Evolutionary conservation across 2,113 vertebrate genomes (phyloP).

Genomic region (Hassar affinis): DNA sequence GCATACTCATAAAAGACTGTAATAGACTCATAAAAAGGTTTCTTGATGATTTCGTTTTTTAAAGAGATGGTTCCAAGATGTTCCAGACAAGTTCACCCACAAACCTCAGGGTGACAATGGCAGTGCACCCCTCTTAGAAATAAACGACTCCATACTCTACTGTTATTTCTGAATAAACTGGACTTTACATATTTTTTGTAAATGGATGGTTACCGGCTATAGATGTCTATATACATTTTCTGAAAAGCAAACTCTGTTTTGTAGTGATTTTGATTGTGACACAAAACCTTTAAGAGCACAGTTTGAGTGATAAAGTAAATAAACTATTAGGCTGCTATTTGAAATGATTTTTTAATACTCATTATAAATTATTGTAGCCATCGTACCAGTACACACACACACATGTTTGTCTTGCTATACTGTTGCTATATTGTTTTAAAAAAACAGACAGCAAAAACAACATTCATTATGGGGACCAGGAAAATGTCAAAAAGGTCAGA

Average conservation of each 20-base stretch:
- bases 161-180: neutral
- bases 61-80: neutral
- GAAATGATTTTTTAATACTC: neutral
- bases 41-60: neutral
- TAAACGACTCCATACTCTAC: neutral
- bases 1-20: conserved; percentile 4
- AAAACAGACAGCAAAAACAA: too few species aligned
- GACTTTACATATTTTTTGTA: neutral
- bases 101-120: neutral
- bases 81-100: neutral
- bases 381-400: neutral
- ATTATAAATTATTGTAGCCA: neutral
- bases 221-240: neutral
- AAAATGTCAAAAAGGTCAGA: too few species aligned
- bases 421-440: too few species aligned
- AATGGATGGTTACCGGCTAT: neutral
- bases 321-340: neutral
- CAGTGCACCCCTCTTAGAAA: neutral
- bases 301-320: neutral
- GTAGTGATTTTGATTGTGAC: neutral
- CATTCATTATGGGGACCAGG: too few species aligned
- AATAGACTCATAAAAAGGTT: conserved; percentile 2
- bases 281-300: neutral
- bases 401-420: neutral
- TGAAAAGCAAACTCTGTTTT: neutral